phyloP scores from a whole-genome alignment of 2,797 vertebrate genomes.

The Novumbra hubbsi region DNA sequence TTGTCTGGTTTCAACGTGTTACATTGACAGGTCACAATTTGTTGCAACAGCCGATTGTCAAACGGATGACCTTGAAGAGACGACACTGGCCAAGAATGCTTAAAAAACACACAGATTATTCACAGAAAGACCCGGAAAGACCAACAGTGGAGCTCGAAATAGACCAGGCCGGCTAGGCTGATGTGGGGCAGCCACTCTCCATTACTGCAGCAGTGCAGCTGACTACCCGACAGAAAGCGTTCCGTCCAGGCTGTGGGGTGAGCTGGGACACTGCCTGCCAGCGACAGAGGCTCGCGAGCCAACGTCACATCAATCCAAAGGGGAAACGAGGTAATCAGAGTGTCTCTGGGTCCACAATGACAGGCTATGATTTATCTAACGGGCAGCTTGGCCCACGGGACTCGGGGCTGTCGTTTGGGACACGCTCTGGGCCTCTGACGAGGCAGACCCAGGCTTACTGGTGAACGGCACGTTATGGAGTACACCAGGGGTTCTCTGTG shows the following conservation, averaged over 20 bases:
- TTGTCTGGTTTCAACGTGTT: neutral
- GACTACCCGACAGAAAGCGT: constrained; percentile 54
- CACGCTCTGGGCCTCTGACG: constrained; percentile 2
- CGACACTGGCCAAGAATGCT: too few species aligned
- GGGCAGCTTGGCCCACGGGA: neutral
- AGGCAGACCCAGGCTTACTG: too few species aligned
- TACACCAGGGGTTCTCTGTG: too few species aligned
- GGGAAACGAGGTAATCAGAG: constrained; percentile 25
- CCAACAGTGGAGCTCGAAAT: neutral
- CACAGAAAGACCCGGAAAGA: neutral
- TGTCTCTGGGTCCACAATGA: neutral
- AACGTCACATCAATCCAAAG: constrained; percentile 36
- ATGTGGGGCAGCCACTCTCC: constrained; percentile 5
- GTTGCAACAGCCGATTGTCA: neutral
- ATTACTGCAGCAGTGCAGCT: constrained; percentile 22
- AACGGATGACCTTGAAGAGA: neutral
- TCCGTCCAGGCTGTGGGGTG: constrained; percentile 36
- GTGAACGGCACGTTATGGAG: too few species aligned
- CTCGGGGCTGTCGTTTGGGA: neutral
- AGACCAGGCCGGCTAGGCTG: neutral
- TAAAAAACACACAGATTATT: neutral
- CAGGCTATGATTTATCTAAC: constrained; percentile 1
- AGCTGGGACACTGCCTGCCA: constrained; percentile 28
- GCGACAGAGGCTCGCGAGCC: constrained; percentile 36
- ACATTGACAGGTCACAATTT: neutral